A percentile compares a stretch with the other conserved stretches of the same genome.
These are phyloP conservation scores for Agrotis clavis DNA, from an alignment of 2,888 invertebrate genomes.

Conservation along the genomic window DNA sequence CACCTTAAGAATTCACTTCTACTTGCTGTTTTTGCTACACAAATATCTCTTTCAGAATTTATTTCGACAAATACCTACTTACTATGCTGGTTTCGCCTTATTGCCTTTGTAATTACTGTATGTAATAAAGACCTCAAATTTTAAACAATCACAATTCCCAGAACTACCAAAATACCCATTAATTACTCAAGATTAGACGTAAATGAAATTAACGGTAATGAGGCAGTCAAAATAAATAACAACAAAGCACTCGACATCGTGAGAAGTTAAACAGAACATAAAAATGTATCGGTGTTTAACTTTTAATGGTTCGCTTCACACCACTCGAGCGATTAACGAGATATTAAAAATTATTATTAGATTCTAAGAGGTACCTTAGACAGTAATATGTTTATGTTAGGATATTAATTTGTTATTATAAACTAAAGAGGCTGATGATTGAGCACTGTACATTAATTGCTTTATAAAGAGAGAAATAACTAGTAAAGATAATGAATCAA, in stretches of 20 bases:
- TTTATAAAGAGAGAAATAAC: not conserved
- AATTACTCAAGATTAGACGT: constrained; percentile 49
- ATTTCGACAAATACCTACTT: not conserved
- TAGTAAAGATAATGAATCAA: too few species aligned
- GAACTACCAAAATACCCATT: constrained; percentile 36
- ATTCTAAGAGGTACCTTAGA: constrained; percentile 35
- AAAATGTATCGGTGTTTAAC: constrained; percentile 69
- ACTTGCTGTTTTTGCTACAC: not conserved
- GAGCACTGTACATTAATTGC: not conserved
- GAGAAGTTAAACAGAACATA: constrained; percentile 74
- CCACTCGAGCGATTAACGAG: constrained; percentile 57
- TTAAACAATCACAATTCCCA: not conserved
- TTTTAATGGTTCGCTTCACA: constrained; percentile 61
- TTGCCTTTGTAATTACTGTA: not conserved
- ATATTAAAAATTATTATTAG: constrained; percentile 61
- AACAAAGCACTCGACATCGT: constrained; percentile 68
- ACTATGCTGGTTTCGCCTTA: not conserved
- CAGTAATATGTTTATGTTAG: constrained; percentile 14
- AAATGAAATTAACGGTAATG: constrained; percentile 62
- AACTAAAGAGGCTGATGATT: not conserved
- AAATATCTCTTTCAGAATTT: not conserved
- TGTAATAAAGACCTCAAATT: not conserved
- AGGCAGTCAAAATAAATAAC: constrained; percentile 59
- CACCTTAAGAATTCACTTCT: not conserved
- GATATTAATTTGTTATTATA: constrained; percentile 10